Evolutionary conservation across 2,797 vertebrate species (phyloP).

Genomic region (Sciurus vulgaris): DNA sequence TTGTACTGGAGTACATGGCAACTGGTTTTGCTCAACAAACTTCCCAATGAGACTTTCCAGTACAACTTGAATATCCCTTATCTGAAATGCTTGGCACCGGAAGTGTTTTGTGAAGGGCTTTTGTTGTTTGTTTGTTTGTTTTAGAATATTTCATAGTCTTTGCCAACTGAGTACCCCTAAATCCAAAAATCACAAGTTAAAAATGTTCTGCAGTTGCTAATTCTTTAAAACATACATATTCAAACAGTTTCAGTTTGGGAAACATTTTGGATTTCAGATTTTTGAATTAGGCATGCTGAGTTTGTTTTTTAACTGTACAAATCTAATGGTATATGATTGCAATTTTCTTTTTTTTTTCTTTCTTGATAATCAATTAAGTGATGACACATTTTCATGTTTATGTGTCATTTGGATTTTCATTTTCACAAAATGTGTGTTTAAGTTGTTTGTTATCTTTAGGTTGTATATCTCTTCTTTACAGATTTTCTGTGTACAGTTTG

Average conservation of each 20-base stretch:
- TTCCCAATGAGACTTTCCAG: not conserved
- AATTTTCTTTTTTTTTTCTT: slow-evolving; percentile 43
- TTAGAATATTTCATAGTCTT: not conserved
- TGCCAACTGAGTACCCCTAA: not conserved
- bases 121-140: not conserved
- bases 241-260: not conserved
- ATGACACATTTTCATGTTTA: not conserved
- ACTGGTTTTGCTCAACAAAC: not conserved
- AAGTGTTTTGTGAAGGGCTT: not conserved
- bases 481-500: not conserved
- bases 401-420: not conserved
- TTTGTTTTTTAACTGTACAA: not conserved
- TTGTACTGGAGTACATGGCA: not conserved
- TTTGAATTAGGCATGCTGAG: not conserved
- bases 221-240: not conserved
- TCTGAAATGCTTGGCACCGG: too few species aligned
- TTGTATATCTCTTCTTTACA: not conserved
- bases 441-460: not conserved
- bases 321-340: not conserved
- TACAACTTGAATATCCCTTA: not conserved
- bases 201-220: not conserved
- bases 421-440: not conserved
- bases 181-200: not conserved
- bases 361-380: not conserved
- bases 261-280: not conserved